These are phyloP conservation scores for Callorhinus ursinus DNA, from an alignment of 2,113 vertebrate species.

Conservation along the genomic window DNA sequence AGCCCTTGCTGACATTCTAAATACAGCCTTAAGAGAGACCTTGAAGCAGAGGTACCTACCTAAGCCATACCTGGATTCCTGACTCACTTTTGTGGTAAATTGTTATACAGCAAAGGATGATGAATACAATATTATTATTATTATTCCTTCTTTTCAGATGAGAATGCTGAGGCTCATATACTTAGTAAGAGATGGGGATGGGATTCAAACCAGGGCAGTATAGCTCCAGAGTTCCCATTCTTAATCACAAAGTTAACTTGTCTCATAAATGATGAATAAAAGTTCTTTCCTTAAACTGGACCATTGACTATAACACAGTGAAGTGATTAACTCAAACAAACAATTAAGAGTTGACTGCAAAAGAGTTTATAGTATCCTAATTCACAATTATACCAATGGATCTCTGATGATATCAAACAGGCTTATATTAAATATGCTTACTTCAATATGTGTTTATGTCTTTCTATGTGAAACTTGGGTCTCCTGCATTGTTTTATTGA, in stretches of 20 bases:
- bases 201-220: not conserved
- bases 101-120: not conserved
- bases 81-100: not conserved
- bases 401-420: not conserved
- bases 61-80: not conserved
- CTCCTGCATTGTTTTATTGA: not conserved
- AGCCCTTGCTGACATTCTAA: not conserved
- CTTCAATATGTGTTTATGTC: not conserved
- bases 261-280: not conserved
- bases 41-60: not conserved
- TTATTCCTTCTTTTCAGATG: not conserved
- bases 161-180: not conserved
- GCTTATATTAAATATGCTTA: not conserved
- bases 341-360: not conserved
- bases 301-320: not conserved
- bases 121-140: not conserved
- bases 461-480: constrained; percentile 1
- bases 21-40: not conserved
- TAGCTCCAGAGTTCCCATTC: not conserved
- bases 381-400: not conserved
- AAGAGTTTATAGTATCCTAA: not conserved
- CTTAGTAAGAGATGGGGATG: not conserved
- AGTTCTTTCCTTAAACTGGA: not conserved
- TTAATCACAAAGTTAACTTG: not conserved
- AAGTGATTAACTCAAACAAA: not conserved